Base-by-base conservation (phyloP, 2,888 invertebrate genomes). In the Microplitis deprimator region DNA sequence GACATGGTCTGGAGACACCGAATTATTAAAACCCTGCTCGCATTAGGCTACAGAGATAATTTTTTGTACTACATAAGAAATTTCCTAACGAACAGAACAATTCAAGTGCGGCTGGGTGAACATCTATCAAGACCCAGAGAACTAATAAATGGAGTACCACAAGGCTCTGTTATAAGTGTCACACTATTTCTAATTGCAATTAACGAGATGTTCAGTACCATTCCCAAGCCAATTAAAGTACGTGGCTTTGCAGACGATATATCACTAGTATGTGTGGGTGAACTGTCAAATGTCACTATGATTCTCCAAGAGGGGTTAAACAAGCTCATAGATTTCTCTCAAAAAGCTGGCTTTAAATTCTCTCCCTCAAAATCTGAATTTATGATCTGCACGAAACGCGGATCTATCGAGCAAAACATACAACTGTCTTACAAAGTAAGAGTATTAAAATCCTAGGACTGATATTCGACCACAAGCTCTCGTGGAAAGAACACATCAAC, bases 151-250 rank as follows among this genome's bases (percentile, higher is more conserved):
- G 79, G 80, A 0, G 77, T 81, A 7, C 79, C 82, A 68, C n/a
- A 82, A 73, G 81, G 82, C 0, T 80, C 81, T 7, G 72, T 80
- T n/a, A 38, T 81, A 0, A 80, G 80, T 67, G 78, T 78, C 1
- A 80, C 79, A 5, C 16, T 82, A 17, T 82, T 83, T 59, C 60
- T 81, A 16, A 76, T 81, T 50, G 81, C 77, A 5, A 79, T 82
- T 2, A 82, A 82, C 50, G 78, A 79, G 7, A 64, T 77, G 7
- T 61, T 61, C 2, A 38, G 8, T 16, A 20, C 16, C 29, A 79
- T 79, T 8, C n/a, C 1, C 50, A 13, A 16, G 8, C 77, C 80
- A 0, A 64, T 79, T 6, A 77, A 77, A 60, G 60, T 59, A 59
- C 62, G 65, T 29, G 40, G 79, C 8, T 80, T 75, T 59, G 82